Conservation (phyloP, 2,888 invertebrate species). For the Lypha dubia region DNA sequence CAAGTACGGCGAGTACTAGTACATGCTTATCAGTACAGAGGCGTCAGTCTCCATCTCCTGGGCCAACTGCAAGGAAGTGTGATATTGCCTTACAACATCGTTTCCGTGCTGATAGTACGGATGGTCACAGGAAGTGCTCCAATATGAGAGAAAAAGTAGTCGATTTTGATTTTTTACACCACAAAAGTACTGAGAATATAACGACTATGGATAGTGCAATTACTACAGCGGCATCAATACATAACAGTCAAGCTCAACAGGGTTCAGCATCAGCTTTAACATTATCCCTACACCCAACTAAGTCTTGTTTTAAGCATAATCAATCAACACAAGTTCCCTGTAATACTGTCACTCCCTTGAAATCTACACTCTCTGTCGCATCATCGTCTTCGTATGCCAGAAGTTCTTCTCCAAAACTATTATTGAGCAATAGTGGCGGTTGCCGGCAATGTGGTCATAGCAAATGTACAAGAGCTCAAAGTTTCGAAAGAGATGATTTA, state of each 20-base stretch:
- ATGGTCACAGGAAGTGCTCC: conserved; percentile 76
- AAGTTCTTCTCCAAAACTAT: conserved; percentile 76
- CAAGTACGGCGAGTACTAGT: conserved; percentile 68
- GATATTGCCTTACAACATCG: conserved; percentile 74
- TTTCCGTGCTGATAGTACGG: conserved; percentile 81
- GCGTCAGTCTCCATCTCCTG: conserved; percentile 79
- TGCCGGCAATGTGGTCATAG: conserved; percentile 82
- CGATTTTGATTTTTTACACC: conserved; percentile 84
- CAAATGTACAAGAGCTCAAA: conserved; percentile 81
- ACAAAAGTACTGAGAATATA: conserved; percentile 82
- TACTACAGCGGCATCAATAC: conserved; percentile 67
- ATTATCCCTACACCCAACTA: conserved; percentile 76
- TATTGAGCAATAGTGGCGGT: conserved; percentile 72
- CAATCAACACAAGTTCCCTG: conserved; percentile 76
- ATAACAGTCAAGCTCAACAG: conserved; percentile 68
- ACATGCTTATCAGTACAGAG: conserved; percentile 74
- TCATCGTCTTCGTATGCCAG: conserved; percentile 45
- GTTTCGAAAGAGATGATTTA: conserved; percentile 80
- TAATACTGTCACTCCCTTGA: conserved; percentile 73
- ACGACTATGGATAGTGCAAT: conserved; percentile 74
- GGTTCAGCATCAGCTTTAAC: conserved; percentile 62
- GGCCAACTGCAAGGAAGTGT: conserved; percentile 67
- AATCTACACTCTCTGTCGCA: conserved; percentile 35
- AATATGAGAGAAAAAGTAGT: conserved; percentile 82
- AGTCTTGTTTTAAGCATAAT: conserved; percentile 83